phyloP scores from a whole-genome alignment of 2,888 invertebrate species.

The Drosophila kokeensis region DNA sequence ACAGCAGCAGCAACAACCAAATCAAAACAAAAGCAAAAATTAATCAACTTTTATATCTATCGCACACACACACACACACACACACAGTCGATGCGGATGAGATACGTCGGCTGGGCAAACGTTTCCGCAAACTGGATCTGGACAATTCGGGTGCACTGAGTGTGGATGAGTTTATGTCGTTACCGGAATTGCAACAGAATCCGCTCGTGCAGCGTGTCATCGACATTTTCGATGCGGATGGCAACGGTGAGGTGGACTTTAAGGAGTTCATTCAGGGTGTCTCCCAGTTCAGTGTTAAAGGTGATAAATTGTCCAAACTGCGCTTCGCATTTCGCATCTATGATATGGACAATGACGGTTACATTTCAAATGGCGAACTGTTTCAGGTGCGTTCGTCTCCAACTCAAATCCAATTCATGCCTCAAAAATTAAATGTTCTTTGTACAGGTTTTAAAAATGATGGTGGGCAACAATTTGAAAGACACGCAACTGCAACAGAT shows the following conservation, averaged over 20 bases:
- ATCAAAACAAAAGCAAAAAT: neutral
- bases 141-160: slow-evolving; percentile 99
- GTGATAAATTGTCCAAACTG: slow-evolving; percentile 99
- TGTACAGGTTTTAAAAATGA: slow-evolving; percentile 93
- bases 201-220: slow-evolving; percentile 99
- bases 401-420: fast-evolving
- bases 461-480: slow-evolving; percentile 99
- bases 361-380: slow-evolving; percentile 99
- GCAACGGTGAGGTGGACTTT: slow-evolving; percentile 97
- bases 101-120: slow-evolving; percentile 98
- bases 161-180: slow-evolving; percentile 99
- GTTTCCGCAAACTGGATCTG: slow-evolving; percentile 99
- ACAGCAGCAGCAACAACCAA: slow-evolving; percentile 1
- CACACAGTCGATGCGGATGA: slow-evolving; percentile 96
- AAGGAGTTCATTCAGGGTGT: slow-evolving; percentile 99
- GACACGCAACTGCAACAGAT: slow-evolving; percentile 99
- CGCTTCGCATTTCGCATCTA: slow-evolving; percentile 99
- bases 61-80: slow-evolving; percentile 1
- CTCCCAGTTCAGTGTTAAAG: slow-evolving; percentile 99
- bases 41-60: slow-evolving; percentile 5
- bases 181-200: slow-evolving; percentile 99
- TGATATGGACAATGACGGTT: slow-evolving; percentile 99
- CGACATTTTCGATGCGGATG: slow-evolving; percentile 99
- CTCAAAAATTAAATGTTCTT: neutral
- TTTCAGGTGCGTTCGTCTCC: slow-evolving; percentile 91